Conservation (phyloP, 2,797 vertebrate species). For the Ctenosaura bakeri region DNA sequence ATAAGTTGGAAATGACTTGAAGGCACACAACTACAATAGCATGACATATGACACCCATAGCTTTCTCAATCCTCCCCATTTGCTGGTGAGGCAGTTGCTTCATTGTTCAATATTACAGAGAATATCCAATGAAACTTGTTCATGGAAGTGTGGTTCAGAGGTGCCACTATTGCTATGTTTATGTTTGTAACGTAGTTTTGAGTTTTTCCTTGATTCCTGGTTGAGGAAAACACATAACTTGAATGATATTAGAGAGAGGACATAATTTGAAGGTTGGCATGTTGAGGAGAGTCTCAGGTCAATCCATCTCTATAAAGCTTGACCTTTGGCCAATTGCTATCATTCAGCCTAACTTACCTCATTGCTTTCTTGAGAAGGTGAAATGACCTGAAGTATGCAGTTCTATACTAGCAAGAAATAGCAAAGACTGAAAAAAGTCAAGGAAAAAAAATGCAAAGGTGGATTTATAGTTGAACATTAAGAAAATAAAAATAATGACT, state of each 20-base stretch:
- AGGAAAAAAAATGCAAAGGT: too few species aligned
- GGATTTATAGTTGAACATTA: too few species aligned
- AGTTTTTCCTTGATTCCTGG: neutral
- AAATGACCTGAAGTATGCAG: neutral
- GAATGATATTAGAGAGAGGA: neutral
- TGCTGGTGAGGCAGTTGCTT: neutral
- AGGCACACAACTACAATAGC: too few species aligned
- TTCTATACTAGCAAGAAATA: neutral
- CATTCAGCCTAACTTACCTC: too few species aligned
- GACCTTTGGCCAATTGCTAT: neutral
- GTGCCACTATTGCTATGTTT: neutral
- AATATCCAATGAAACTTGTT: too few species aligned
- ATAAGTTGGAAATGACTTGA: too few species aligned
- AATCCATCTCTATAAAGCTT: neutral
- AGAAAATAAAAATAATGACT: too few species aligned
- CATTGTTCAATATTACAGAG: neutral
- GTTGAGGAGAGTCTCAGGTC: neutral
- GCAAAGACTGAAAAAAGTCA: too few species aligned
- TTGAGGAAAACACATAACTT: neutral
- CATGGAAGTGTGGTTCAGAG: neutral
- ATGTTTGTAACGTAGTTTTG: neutral
- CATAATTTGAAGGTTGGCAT: neutral
- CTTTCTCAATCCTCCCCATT: neutral
- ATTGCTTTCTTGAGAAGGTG: neutral
- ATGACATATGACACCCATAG: neutral